Base-by-base conservation (phyloP, 2,113 vertebrate genomes). In the Cavia aperea region DNA sequence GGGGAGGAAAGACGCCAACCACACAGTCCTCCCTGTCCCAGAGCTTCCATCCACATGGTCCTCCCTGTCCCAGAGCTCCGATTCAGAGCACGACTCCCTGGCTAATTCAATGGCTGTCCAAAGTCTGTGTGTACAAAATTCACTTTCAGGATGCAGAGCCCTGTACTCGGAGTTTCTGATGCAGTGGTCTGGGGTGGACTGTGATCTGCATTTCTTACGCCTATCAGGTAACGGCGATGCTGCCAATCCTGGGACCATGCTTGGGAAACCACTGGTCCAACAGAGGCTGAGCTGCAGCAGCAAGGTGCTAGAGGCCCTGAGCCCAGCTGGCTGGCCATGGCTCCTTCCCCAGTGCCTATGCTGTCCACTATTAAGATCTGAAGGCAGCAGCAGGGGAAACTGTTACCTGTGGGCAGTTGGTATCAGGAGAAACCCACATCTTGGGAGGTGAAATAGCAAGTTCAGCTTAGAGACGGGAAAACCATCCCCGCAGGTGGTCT, bases 211-310 rank as follows among this genome's bases (percentile, higher is more conserved):
- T 49, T 62, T 81, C 46, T 12, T 21, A 36, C 33, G 39, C 15
- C 9, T 1, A 2, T 51, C 62, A 29, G 24, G 15, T 8, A 31
- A 36, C 10, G 15, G 11, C 9, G 58, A 51, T 0, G 1, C 29
- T 46, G 49, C 14, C 13, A 31, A 63, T 73, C 3, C 60, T 18
- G 7, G 60, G 43, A 29, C 5, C 39, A 31, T 4, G n/a, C 19
- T 2, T 49, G 51, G 36, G 70, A 75, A 91, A 68, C 26, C 26
- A 14, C 51, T 4, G 18, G n/a, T 58, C 36, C 93, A 73, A 72
- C 4, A 39, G 65, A 58, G 24, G 43, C 49, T 68, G 63, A 60
- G 49, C 31, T 51, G 51, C 51, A 6, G 26, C 18, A 54, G 31
- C 49, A 10, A 60, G 9, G 24, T 73, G 33, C 31, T 19, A 39